Percentiles rank a stretch among this genome's conserved stretches.
Evolutionary conservation across 2,113 vertebrate genomes (phyloP).

Genomic region (Glaucidium brasilianum): DNA sequence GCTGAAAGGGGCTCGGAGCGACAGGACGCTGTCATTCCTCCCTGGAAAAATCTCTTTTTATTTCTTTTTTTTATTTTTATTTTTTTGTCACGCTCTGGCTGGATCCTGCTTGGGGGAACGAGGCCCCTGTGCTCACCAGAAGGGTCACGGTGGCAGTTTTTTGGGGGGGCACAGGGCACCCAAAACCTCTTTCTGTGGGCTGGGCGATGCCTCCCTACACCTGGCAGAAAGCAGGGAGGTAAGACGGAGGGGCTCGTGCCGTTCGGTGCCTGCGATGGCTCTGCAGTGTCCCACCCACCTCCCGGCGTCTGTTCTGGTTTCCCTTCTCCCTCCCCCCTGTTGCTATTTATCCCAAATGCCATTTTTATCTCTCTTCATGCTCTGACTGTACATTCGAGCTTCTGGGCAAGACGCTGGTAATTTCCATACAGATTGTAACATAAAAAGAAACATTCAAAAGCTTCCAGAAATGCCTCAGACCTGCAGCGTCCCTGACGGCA

Average conservation of each 20-base stretch:
- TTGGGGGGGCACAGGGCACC: rapidly evolving
- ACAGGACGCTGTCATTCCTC: not conserved
- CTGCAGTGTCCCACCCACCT: not conserved
- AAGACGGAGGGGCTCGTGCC: not conserved
- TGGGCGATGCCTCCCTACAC: not conserved
- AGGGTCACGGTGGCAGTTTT: not conserved
- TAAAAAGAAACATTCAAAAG: not conserved
- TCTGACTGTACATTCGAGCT: not conserved
- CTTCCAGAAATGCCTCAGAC: not conserved
- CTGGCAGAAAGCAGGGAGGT: not conserved
- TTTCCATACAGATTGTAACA: not conserved
- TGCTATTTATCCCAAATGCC: not conserved
- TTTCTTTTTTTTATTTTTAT: not conserved
- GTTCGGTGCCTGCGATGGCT: not conserved
- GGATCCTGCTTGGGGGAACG: too few relatives aligned
- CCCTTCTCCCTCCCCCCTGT: not conserved
- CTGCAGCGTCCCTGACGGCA: not conserved
- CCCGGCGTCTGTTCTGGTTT: not conserved
- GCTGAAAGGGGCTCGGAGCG: not conserved
- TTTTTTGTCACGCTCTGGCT: not conserved
- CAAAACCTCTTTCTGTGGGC: not conserved
- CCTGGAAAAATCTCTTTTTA: not conserved
- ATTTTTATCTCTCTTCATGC: not conserved
- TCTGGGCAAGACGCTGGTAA: not conserved
- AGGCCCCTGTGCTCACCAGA: not conserved